These are phyloP conservation scores for Tetragnatha versicolor DNA, from an alignment of 1,140 invertebrate species.

Conservation along the genomic window DNA sequence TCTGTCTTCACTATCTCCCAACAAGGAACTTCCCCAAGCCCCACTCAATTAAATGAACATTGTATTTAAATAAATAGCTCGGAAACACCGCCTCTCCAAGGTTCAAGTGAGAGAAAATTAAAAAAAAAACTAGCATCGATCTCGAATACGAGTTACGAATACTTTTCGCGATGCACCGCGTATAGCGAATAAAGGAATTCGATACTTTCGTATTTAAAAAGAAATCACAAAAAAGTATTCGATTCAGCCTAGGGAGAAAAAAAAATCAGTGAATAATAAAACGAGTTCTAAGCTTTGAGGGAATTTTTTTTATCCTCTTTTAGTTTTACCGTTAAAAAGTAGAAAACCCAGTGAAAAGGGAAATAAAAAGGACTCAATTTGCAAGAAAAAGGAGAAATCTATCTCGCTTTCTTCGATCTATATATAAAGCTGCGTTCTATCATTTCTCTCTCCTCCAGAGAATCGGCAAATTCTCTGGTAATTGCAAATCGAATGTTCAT, in stretches of 20 bases:
- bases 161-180: not conserved
- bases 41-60: too few species aligned
- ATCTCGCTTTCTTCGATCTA: slow-evolving; percentile 23
- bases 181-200: not conserved
- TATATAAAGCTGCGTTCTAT: slow-evolving; percentile 30
- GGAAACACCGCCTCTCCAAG: too few species aligned
- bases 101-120: not conserved
- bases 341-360: slow-evolving; percentile 1
- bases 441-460: not conserved
- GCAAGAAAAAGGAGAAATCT: slow-evolving; percentile 29
- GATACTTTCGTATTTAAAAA: not conserved
- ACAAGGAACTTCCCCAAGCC: too few species aligned
- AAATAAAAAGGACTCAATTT: slow-evolving; percentile 9
- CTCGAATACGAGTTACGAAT: too few species aligned
- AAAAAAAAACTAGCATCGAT: too few species aligned
- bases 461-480: slow-evolving; percentile 12
- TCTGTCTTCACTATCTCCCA: too few species aligned
- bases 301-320: not conserved
- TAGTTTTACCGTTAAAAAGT: not conserved
- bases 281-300: slow-evolving; percentile 14
- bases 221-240: slow-evolving; percentile 5
- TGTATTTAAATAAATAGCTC: too few species aligned
- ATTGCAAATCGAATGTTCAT: slow-evolving; percentile 48
- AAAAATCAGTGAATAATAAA: slow-evolving; percentile 2
- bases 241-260: not conserved